Evolutionary conservation across 2,888 invertebrate genomes (phyloP).

Genomic region (Cepaea hortensis): DNA sequence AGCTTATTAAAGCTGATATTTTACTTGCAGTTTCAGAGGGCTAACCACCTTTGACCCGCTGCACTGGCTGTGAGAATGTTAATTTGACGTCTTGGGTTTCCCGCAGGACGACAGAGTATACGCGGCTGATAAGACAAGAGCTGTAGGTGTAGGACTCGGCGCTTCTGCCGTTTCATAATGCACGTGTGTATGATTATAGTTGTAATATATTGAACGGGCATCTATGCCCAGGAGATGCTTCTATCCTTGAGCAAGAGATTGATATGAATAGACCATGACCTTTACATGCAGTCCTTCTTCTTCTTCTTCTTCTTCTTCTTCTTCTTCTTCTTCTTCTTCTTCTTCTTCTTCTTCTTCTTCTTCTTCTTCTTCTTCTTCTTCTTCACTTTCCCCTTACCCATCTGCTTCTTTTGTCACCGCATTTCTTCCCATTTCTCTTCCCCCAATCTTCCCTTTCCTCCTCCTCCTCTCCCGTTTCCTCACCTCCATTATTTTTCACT

Average conservation of each 20-base stretch:
- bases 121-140: constrained; percentile 9
- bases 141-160: neutral
- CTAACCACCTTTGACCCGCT: neutral
- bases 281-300: neutral
- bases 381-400: too few species aligned
- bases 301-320: too few species aligned
- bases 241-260: too few species aligned
- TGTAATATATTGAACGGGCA: neutral
- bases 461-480: neutral
- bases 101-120: neutral
- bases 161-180: neutral
- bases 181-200: neutral
- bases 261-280: neutral
- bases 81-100: constrained; percentile 31
- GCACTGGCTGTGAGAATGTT: constrained; percentile 14
- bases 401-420: too few species aligned
- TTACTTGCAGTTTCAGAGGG: neutral
- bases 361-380: too few species aligned
- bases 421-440: neutral
- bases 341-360: too few species aligned
- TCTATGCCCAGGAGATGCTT: too few species aligned
- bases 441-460: neutral
- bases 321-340: too few species aligned
- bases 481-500: neutral
- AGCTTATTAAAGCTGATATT: constrained; percentile 21